These are phyloP conservation scores for Zaprionus gabonicus DNA, from an alignment of 1,140 invertebrate genomes.

Conservation along the genomic window DNA sequence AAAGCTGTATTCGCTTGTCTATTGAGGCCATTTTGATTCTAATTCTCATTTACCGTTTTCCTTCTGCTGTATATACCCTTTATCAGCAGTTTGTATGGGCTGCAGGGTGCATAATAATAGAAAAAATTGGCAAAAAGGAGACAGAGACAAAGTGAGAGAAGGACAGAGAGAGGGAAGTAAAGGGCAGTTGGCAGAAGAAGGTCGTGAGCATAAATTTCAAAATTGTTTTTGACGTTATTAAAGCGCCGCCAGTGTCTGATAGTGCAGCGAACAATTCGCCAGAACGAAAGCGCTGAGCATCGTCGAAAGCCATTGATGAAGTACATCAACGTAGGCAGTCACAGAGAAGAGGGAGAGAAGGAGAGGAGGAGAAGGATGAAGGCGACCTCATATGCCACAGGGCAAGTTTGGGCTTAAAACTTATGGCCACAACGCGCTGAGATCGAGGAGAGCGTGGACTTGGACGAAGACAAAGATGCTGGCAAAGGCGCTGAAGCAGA, in stretches of 20 bases:
- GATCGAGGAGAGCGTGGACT: conserved; percentile 22
- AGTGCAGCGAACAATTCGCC: conserved; percentile 35
- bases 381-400: conserved; percentile 76
- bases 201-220: conserved; percentile 81
- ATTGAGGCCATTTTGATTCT: too few species aligned
- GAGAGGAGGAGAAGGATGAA: conserved; percentile 2
- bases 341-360: neutral
- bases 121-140: neutral
- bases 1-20: too few species aligned
- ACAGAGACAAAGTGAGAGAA: too few species aligned
- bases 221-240: conserved; percentile 74
- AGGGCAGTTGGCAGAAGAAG: conserved; percentile 63
- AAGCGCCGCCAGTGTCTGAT: conserved; percentile 36
- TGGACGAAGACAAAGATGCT: neutral
- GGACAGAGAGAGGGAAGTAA: neutral
- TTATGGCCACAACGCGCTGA: conserved; percentile 28
- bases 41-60: neutral
- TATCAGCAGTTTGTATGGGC: neutral
- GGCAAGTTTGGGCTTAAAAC: conserved; percentile 72
- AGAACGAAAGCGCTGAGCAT: conserved; percentile 30
- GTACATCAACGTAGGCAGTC: conserved; percentile 49
- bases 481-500: conserved; percentile 24
- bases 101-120: neutral
- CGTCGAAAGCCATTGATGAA: conserved; percentile 65
- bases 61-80: neutral